Evolutionary conservation across 2,113 vertebrate species (phyloP).

Genomic region (Agapornis roseicollis): DNA sequence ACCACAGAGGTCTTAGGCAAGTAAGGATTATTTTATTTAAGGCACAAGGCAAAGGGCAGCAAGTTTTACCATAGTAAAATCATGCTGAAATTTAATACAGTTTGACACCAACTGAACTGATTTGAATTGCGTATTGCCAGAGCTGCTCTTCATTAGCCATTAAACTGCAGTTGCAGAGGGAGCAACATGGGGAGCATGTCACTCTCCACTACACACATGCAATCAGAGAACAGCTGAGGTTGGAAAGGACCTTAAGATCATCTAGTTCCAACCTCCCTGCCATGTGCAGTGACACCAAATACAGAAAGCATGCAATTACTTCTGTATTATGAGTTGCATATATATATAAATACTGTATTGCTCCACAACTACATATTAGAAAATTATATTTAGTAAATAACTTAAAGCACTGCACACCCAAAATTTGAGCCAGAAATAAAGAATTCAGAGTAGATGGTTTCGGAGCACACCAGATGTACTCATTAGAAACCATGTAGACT

Average conservation of each 20-base stretch:
- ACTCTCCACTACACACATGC: accelerated
- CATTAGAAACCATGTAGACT: not conserved
- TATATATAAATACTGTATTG: not conserved
- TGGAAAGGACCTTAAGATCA: not conserved
- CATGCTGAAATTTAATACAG: not conserved
- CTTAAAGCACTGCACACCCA: accelerated
- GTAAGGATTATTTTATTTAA: not conserved
- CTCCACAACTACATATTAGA: not conserved
- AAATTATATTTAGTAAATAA: not conserved
- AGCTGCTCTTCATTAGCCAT: not conserved
- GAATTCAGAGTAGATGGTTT: accelerated
- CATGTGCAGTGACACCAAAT: not conserved
- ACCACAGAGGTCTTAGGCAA: not conserved
- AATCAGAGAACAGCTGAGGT: not conserved
- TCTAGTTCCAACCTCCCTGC: not conserved
- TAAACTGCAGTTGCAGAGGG: not conserved
- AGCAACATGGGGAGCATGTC: not conserved
- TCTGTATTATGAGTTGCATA: not conserved
- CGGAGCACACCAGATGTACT: not conserved
- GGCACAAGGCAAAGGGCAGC: not conserved
- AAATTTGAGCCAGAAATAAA: not conserved
- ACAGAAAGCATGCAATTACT: not conserved
- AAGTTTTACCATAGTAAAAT: not conserved
- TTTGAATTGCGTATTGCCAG: not conserved
- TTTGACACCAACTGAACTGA: not conserved